phyloP scores from a whole-genome alignment of 1,140 invertebrate species.

The Pseudomyrmex gracilis region DNA sequence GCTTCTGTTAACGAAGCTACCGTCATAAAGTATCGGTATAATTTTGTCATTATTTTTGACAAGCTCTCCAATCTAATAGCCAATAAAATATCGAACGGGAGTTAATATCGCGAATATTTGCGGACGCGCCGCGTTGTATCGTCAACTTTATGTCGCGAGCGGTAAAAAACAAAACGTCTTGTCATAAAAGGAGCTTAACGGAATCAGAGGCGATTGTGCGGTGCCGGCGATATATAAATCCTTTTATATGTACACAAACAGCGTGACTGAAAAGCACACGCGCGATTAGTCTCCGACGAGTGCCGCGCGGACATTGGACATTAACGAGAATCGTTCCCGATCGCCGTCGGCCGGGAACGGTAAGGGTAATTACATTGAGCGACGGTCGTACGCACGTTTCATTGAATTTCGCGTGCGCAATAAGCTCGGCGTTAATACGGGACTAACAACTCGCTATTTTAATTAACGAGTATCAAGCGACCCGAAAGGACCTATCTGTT shows the following conservation, averaged over 20 bases:
- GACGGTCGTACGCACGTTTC: conserved; percentile 73
- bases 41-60: not conserved
- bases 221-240: conserved; percentile 23
- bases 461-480: conserved; percentile 80
- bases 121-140: conserved; percentile 13
- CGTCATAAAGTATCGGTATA: not conserved
- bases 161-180: conserved; percentile 58
- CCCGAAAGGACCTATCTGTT: conserved; percentile 38
- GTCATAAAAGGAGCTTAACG: conserved; percentile 65
- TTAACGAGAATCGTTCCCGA: conserved; percentile 72
- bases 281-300: conserved; percentile 49
- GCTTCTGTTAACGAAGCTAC: not conserved
- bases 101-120: conserved; percentile 24
- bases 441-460: conserved; percentile 83
- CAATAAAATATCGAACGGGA: not conserved
- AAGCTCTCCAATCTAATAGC: not conserved
- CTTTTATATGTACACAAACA: conserved; percentile 22
- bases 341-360: conserved; percentile 66
- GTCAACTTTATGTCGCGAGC: conserved; percentile 16
- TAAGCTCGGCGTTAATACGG: conserved; percentile 82
- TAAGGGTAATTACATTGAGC: conserved; percentile 75
- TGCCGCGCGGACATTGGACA: conserved; percentile 16
- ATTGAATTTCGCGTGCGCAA: conserved; percentile 80
- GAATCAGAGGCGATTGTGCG: conserved; percentile 57
- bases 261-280: conserved; percentile 40